Conservation (phyloP, 1,140 invertebrate species). For the Adelges cooleyi region DNA sequence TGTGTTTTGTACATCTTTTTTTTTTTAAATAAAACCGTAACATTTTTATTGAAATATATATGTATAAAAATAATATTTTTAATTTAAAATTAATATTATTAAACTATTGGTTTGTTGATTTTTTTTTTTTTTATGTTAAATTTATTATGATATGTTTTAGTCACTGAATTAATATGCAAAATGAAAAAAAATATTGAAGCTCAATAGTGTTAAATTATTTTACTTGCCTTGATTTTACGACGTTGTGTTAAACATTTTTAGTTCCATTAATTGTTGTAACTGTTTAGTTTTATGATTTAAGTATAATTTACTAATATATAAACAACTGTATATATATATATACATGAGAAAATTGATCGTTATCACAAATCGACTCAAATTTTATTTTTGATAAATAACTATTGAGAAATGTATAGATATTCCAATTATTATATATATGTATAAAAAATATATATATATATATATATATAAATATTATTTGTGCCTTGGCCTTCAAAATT, state of each 20-base stretch:
- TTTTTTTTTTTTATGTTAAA: slow-evolving; percentile 15
- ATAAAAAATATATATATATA: slow-evolving; percentile 4
- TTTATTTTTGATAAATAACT: too few relatives aligned
- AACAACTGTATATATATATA: too few relatives aligned
- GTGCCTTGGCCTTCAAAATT: too few relatives aligned
- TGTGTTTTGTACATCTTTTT: too few relatives aligned
- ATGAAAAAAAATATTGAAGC: neutral
- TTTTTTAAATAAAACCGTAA: too few relatives aligned
- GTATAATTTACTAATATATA: slow-evolving; percentile 20
- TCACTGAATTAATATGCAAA: slow-evolving; percentile 22
- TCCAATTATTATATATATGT: too few relatives aligned
- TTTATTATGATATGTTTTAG: slow-evolving; percentile 5
- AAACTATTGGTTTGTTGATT: slow-evolving; percentile 14
- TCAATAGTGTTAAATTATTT: slow-evolving; percentile 19
- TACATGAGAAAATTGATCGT: too few relatives aligned
- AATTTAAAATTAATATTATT: neutral
- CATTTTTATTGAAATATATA: too few relatives aligned
- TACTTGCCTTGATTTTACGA: slow-evolving; percentile 5
- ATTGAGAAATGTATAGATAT: too few relatives aligned
- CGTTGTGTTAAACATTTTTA: slow-evolving; percentile 7
- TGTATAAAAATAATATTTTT: too few relatives aligned
- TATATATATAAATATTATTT: slow-evolving; percentile 13
- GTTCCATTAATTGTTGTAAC: slow-evolving; percentile 26
- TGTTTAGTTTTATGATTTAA: slow-evolving; percentile 25
- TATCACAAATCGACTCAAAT: too few relatives aligned